Base-by-base conservation (phyloP, 1,140 invertebrate species). In the Leptestheria dahalacensis region DNA sequence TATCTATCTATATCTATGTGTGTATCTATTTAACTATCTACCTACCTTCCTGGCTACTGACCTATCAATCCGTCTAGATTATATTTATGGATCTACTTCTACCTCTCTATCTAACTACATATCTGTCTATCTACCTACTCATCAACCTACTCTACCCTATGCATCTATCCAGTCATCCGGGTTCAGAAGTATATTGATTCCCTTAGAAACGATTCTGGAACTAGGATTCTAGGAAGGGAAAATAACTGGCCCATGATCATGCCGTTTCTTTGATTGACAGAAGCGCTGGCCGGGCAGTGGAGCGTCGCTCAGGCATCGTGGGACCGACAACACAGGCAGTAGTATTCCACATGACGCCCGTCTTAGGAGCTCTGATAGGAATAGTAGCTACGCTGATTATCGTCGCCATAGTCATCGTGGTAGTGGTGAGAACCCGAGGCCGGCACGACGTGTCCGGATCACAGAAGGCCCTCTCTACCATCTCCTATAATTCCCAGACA, bases 281-380 rank as follows among this genome's bases (percentile, higher is more conserved):
- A 28, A 55, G 53, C 21, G 26, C 21, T 20, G 21, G 53, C 20
- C 53, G 33, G 21, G 53, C 53, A 29, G 53, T 55, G 11, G 53
- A 55, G 28, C 53, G 53, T 3, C 53, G 53, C 6, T 26, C 53
- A 29, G 53, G 53, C 21, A 11, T 55, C 1, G 24, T 55, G 11
- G 53, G 53, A 15, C 53, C 53, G 3, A 55, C 58, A 29, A 52
- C 58, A 1, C 58, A 60, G 51, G 58, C 58, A n/a, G 58, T 60
- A 4, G 51, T 60, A 10, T 60, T 60, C 23, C 58, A 60, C 49
- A 60, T 60, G 58, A 60, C 58, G 25, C 58, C 58, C 12, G 48
- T 60, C 18, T 41, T 60, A 20, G 58, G 58, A 11, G 58, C 58
- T 4, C 51, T 60, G 58, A 60, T 60, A n/a, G 58, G 58, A 3